phyloP scores from a whole-genome alignment of 2,888 invertebrate species.

The Iphiclides podalirius region DNA sequence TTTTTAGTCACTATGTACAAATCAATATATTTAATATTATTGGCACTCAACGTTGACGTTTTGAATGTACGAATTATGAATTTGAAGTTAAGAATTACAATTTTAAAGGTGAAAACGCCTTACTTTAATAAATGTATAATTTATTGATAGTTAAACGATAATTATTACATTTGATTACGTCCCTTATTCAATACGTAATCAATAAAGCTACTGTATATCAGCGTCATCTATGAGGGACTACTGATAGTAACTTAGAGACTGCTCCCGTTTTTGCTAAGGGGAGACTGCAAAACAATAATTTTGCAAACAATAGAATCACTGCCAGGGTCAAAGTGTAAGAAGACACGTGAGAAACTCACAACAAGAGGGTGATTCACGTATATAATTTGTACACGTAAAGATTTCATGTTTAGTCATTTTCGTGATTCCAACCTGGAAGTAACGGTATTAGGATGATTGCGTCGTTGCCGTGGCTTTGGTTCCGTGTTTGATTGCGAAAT shows the following conservation, averaged over 20 bases:
- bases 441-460: slow-evolving; percentile 38
- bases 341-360: slow-evolving; percentile 54
- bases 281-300: slow-evolving; percentile 62
- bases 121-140: too few species aligned
- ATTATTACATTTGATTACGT: too few species aligned
- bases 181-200: too few species aligned
- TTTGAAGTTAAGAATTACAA: too few species aligned
- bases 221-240: slow-evolving; percentile 15
- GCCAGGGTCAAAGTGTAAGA: slow-evolving; percentile 59
- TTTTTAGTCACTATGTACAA: too few species aligned
- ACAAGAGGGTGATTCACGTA: slow-evolving; percentile 61
- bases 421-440: slow-evolving; percentile 63
- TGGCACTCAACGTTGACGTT: too few species aligned
- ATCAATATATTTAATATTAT: too few species aligned
- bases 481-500: not conserved
- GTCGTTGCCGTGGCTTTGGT: not conserved
- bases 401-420: slow-evolving; percentile 59
- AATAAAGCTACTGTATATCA: not conserved
- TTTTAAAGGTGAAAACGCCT: too few species aligned
- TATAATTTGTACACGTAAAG: slow-evolving; percentile 54
- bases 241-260: not conserved
- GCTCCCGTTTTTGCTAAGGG: slow-evolving; percentile 34
- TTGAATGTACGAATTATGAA: too few species aligned
- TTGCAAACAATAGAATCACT: slow-evolving; percentile 53
- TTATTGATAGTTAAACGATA: too few species aligned